Base-by-base conservation (phyloP, 2,797 vertebrate species). In the Molossus molossus region DNA sequence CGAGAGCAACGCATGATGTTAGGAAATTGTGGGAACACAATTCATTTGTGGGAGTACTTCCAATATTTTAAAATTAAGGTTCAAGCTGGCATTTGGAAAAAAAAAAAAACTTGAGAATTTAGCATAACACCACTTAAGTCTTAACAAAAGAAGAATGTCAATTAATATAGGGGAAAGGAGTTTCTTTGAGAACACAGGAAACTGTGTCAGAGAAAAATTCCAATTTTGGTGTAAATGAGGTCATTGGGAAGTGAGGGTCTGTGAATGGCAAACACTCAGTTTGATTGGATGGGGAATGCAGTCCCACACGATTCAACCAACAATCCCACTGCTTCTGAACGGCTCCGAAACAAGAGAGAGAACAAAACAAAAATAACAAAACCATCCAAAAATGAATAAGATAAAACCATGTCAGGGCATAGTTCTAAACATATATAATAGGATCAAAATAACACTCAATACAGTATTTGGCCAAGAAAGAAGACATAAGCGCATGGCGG, bases 81-180 rank as follows among this genome's bases (percentile, higher is more conserved):
- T 90, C 60, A 75, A 86, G 37, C 7, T 86, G 91, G 73, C 64
- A 48, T 76, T 80, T 4, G 58, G 40, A 45, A 45, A 90, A 82
- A 57, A 88, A 92, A 82, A 57, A 88, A 60, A 95, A 88, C 90
- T 89, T 65, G 70, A 96, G 81, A 81, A 87, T 91, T 97, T 94
- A 93, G 83, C 80, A 97, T 93, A 91, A 93, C 3, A 87, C 75
- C 87, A 95, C 95, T 97, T 96, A 75, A 92, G 88, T 58, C 87
- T 95, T 97, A 95, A 97, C 97, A 97, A 98, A 98, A 83, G 96
- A 85, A 97, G 83, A 97, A 92, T 67, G 73, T 77, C 90, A 96
- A 81, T 92, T 86, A 83, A 86, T 87, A 67, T 70, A 92, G 80
- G 94, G 45, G 57, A 95, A 96, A 96, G 21, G 79, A 81, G 62